A percentile compares a stretch with the other conserved stretches of the same genome.
These are phyloP conservation scores for Cinclus cinclus DNA, from an alignment of 2,113 vertebrate species.

Conservation along the genomic window DNA sequence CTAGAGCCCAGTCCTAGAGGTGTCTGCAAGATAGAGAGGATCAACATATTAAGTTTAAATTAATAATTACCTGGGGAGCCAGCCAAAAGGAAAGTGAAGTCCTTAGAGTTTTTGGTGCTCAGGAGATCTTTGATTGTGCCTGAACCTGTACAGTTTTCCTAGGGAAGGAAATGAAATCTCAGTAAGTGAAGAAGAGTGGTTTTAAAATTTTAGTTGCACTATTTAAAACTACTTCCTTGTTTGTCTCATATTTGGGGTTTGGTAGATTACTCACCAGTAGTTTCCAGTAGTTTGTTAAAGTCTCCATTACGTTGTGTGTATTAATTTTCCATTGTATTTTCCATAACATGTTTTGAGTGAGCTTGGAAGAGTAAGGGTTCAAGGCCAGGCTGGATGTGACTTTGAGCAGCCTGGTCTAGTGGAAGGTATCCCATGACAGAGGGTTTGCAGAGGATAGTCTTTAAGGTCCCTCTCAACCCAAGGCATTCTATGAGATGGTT, in stretches of 20 bases:
- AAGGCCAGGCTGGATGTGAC: not conserved
- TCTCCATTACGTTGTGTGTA: not conserved
- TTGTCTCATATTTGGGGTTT: not conserved
- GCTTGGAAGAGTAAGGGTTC: not conserved
- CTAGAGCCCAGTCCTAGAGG: not conserved
- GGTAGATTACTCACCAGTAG: not conserved
- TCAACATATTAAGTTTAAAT: not conserved
- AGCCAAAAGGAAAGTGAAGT: not conserved
- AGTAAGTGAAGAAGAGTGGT: not conserved
- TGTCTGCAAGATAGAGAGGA: not conserved
- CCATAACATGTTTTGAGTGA: not conserved
- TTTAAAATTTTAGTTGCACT: not conserved
- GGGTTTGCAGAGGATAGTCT: rapidly evolving
- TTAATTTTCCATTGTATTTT: not conserved
- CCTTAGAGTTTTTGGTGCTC: not conserved
- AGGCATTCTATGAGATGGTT: not conserved
- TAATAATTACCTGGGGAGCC: not conserved
- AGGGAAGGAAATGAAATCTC: not conserved
- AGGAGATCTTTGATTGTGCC: not conserved
- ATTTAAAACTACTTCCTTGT: not conserved
- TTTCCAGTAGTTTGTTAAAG: not conserved
- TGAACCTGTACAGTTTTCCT: not conserved
- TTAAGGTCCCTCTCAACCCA: not conserved
- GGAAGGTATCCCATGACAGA: not conserved
- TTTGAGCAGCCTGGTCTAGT: not conserved